Evolutionary conservation across 2,888 invertebrate genomes (phyloP), one percentile per base, ranked within the genome.

Genomic region (Microctonus brassicae): DNA sequence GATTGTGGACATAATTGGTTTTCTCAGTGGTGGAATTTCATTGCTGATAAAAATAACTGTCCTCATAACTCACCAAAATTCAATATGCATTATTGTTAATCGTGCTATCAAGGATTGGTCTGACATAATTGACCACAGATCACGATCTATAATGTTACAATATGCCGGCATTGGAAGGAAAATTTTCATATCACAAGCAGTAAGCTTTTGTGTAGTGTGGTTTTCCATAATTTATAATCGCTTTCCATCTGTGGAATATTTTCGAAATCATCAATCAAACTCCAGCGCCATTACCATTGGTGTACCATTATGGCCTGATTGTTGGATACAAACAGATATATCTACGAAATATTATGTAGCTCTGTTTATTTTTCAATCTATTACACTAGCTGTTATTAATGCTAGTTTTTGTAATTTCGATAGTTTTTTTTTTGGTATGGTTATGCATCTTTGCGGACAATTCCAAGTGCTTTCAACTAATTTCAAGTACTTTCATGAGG

Each of bases 371-470:
- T 33, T 70, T 7, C 67, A 73, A 70, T 20, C 60, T 11, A 17
- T 70, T 34, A 62, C 64, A 34, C 24, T 73, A 11, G 1, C 60
- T 17, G 42, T 20, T 13, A 10, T 67, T 22, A 58, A 63, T 42
- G 9, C 2, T n/a, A 57, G 63, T 10, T 52, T 20, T n/a, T 42
- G 53, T 17, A 64, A 66, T 26, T 68, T 47, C 42, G 70, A 70
- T 58, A 52, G 33, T 9, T 34, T 70, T 1, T 70, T 73, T 20
- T 70, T 70, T 53, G 70, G 70, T 2, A 53, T 73, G 13, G 64
- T 36, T 7, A 70, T 73, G 70, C 73, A 73, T 34, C 26, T 70
- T 3, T 68, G 66, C 36, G 73, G 67, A 22, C 73, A 73, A 34
- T 61, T 63, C 13, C 66, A 73, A 36, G 22, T 73, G 2, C 55